Evolutionary conservation across 30 jellyfish, hydroid and myxozoan genomes (phyloP).

Genomic region (Hydractinia echinata): DNA sequence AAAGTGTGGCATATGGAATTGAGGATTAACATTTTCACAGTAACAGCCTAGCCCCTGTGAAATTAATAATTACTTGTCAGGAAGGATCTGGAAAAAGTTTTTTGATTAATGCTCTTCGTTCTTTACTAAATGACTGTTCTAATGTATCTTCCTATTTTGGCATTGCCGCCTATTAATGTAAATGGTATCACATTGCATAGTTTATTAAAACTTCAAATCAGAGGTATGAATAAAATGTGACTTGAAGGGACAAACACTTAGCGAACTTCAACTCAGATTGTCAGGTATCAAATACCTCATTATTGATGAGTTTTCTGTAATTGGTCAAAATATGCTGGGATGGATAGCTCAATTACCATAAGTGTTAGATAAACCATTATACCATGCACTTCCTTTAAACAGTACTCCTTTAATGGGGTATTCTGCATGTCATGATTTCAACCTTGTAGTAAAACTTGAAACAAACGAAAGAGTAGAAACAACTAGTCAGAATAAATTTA

Average conservation of each 20-base stretch:
- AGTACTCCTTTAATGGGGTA: slow-evolving; percentile 27
- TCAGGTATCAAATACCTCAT: too few relatives aligned
- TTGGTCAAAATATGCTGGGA: slow-evolving; percentile 38
- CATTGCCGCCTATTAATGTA: slow-evolving; percentile 26
- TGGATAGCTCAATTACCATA: slow-evolving; percentile 60
- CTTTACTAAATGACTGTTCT: neutral
- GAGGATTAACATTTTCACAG: slow-evolving; percentile 5
- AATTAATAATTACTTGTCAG: slow-evolving; percentile 25
- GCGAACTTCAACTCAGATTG: neutral
- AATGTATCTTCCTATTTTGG: neutral
- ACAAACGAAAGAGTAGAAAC: slow-evolving; percentile 13
- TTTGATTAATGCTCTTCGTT: too few relatives aligned
- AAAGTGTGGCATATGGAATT: slow-evolving; percentile 22
- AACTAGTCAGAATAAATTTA: neutral
- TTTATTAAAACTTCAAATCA: slow-evolving; percentile 25
- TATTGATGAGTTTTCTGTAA: slow-evolving; percentile 47
- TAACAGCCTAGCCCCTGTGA: neutral
- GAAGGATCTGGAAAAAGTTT: slow-evolving; percentile 48
- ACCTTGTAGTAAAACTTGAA: too few relatives aligned
- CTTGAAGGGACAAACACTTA: slow-evolving; percentile 13
- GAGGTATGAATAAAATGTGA: slow-evolving; percentile 26
- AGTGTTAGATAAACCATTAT: slow-evolving; percentile 34
- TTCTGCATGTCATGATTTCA: neutral
- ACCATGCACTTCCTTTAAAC: slow-evolving; percentile 16
- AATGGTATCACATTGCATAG: slow-evolving; percentile 43